Evolutionary conservation across 2,888 invertebrate species (phyloP), one percentile per base, ranked within the genome.

Genomic region (Drosophila mercatorum): DNA sequence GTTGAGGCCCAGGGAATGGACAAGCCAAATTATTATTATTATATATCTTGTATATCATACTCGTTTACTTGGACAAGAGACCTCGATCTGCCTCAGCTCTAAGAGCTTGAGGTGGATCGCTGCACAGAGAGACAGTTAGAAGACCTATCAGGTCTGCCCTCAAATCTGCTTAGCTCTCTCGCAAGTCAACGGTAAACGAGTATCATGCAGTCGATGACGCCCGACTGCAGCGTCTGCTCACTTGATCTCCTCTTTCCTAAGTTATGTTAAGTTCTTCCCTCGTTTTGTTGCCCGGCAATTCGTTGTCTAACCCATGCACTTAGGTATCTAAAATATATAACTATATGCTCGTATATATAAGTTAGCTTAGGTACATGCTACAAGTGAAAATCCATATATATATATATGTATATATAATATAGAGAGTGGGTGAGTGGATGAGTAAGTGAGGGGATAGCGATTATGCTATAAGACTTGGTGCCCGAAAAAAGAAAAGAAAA

Each of bases 281-380:
- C 80, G 67, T 58, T 57, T 59, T 65, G 7, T 51, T 59, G 69
- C 80, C 72, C 69, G 68, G 69, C 72, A 73, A 80, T 87, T 85
- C 85, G 85, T 85, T 85, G 85, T 85, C 77, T 84, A 82, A 87
- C 87, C 85, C 84, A 84, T 76, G 77, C 72, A 76, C 64, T 77
- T 80, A 64, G 34, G 47, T 59, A 64, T 60, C 65, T 80, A 77
- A 66, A 64, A 68, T 55, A 64, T 31, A 41, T 67, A 36, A 10
- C 34, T 28, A 43, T 55, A 22, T 31, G 7, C 31, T 51, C 49
- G 34, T 51, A 51, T 51, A 51, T 51, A 34, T 34, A 51, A 47
- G 40, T 71, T 40, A 68, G 53, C 59, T 75, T 72, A 78, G 72
- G 72, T 78, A 78, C 67, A 58, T 60, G 72, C 72, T 78, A 78